Conservation (phyloP, 1,140 invertebrate genomes). For the Cotesia typhae region DNA sequence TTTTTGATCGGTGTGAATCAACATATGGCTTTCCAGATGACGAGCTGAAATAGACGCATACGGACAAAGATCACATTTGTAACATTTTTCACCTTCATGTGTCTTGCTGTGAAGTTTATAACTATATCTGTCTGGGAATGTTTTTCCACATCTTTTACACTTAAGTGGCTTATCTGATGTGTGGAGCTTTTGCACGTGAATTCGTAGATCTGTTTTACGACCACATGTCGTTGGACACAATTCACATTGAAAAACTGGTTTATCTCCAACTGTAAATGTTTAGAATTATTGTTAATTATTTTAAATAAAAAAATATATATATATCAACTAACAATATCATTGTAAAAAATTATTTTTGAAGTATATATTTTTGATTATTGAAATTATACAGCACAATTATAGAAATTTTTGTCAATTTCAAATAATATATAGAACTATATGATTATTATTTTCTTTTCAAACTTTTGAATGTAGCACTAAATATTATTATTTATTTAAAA, state of each 20-base stretch:
- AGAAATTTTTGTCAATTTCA: no score
- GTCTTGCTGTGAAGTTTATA: constrained; percentile 81
- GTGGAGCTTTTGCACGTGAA: constrained; percentile 96
- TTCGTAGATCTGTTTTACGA: constrained; percentile 94
- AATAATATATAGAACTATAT: no score
- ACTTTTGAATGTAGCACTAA: no score
- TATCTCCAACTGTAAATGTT: constrained; percentile 78
- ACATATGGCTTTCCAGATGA: constrained; percentile 95
- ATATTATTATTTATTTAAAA: no score
- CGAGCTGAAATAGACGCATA: constrained; percentile 93
- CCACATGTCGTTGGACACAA: constrained; percentile 96
- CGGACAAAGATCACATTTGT: constrained; percentile 93
- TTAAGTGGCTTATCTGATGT: constrained; percentile 90
- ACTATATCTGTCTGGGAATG: constrained; percentile 87
- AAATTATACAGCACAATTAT: no score
- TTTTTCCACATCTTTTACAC: constrained; percentile 92
- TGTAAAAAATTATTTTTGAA: no score
- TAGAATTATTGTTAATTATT: constrained; percentile 4
- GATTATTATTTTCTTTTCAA: no score
- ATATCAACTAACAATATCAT: no score
- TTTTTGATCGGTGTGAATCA: constrained; percentile 94
- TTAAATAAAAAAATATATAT: no score
- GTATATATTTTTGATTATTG: no score
- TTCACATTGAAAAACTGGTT: constrained; percentile 94
- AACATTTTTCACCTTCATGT: constrained; percentile 97